A percentile compares a stretch with the other conserved stretches of the same genome.
Conservation (phyloP, 2,888 invertebrate species). For the Coleophora flavipennella region DNA sequence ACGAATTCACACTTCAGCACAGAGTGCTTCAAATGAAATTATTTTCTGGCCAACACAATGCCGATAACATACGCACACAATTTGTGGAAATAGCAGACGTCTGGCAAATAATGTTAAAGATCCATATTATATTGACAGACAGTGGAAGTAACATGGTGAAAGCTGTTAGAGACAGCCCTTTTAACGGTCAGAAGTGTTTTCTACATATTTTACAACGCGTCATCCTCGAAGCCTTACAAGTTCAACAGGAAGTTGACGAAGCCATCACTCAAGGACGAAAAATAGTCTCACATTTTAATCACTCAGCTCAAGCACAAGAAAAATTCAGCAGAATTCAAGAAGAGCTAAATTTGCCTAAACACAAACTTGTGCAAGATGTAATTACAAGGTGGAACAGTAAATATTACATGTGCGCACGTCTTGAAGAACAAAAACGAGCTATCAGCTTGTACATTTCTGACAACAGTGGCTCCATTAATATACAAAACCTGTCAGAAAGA, state of each 20-base stretch:
- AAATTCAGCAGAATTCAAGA: background rate
- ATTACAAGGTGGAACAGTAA: background rate
- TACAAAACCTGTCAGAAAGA: background rate
- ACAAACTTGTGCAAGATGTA: background rate
- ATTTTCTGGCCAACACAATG: background rate
- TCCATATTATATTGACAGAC: background rate
- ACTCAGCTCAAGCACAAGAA: background rate
- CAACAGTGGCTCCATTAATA: background rate
- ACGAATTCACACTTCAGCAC: conserved; percentile 13
- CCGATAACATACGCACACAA: background rate
- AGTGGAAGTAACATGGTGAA: background rate
- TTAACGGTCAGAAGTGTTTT: background rate
- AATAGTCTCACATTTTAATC: background rate
- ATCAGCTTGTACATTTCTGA: background rate
- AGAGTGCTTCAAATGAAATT: background rate
- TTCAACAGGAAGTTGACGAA: background rate
- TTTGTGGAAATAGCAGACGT: background rate
- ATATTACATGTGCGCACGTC: background rate
- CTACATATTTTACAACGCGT: background rate
- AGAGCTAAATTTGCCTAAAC: background rate
- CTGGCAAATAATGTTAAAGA: background rate
- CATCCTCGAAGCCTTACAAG: background rate
- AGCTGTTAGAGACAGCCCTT: background rate
- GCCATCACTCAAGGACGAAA: background rate
- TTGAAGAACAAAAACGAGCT: background rate